Evolutionary conservation across 2,888 invertebrate genomes (phyloP), one percentile per base, ranked within the genome.

Genomic region (Sesamia inferens): DNA sequence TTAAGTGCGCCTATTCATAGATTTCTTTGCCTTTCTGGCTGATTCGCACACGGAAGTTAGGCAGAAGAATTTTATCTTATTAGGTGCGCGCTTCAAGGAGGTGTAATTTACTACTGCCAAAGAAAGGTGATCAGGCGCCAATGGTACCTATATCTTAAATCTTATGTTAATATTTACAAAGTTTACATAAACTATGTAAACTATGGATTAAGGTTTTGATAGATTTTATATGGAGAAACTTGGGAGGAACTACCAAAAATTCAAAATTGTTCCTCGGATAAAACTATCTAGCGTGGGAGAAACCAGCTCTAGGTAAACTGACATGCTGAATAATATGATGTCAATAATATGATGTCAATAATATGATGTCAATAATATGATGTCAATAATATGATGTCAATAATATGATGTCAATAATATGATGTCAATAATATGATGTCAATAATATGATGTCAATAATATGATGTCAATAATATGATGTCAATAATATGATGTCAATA

Each of bases 1-100:
- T 78, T 82, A 77, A 57, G 31, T 47, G 13, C 10, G 39, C 48
- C 59, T 74, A 69, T 79, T 83, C 63, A 83, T 65, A 59, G 63
- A 67, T 68, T 68, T 71, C 71, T 71, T 82, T 54, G 44, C 74
- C 68, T 64, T 82, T 59, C 51, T 14, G 47, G 82, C 31, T 55
- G 66, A 42, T 54, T 70, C 54, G 22, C 48, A 70, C 51, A 39
- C 68, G 66, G 78, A 82, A 82, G 69, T 54, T n/a, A 3, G 11
- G 4, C 39, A 39, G 22, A 71, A 78, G 70, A 70, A 70, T 68
- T 39, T 68, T n/a, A 58, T 58, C 78, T 19, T 70, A 65, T 70
- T 82, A 68, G 42, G 51, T 22, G 51, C 47, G 39, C 58, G n/a
- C 48, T 31, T 22, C 8, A 14, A 58, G 31, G 62, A 51, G 68